Conservation (phyloP, 2,797 vertebrate species). For the Poliocrania exsul region DNA sequence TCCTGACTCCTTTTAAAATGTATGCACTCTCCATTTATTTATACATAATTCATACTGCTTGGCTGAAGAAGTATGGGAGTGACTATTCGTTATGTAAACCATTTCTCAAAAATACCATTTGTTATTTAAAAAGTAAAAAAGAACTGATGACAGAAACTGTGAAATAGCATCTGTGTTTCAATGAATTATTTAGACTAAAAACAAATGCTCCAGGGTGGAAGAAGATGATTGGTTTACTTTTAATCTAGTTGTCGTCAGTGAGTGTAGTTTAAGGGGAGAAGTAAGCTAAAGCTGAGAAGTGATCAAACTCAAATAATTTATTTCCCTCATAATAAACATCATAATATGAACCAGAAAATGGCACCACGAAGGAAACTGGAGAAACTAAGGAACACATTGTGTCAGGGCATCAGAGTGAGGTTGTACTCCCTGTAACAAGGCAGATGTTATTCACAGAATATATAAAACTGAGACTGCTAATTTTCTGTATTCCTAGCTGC, state of each 20-base stretch:
- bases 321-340: not conserved
- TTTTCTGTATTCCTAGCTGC: not conserved
- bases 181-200: constrained; percentile 31
- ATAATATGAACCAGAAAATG: not conserved
- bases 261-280: not conserved
- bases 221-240: not conserved
- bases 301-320: not conserved
- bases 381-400: not conserved
- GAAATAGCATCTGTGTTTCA: not conserved
- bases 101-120: constrained; percentile 7
- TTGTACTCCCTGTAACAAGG: not conserved
- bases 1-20: not conserved
- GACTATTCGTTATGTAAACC: not conserved
- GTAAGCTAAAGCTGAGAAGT: not conserved
- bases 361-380: not conserved
- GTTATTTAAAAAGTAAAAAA: constrained; percentile 3
- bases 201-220: not conserved
- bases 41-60: not conserved
- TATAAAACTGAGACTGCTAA: not conserved
- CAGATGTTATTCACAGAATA: not conserved
- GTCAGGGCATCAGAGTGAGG: not conserved
- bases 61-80: not conserved
- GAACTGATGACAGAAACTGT: not conserved
- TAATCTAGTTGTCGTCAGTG: not conserved
- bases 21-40: not conserved